phyloP scores from a whole-genome alignment of 2,888 invertebrate genomes.

The Dioctria linearis region DNA sequence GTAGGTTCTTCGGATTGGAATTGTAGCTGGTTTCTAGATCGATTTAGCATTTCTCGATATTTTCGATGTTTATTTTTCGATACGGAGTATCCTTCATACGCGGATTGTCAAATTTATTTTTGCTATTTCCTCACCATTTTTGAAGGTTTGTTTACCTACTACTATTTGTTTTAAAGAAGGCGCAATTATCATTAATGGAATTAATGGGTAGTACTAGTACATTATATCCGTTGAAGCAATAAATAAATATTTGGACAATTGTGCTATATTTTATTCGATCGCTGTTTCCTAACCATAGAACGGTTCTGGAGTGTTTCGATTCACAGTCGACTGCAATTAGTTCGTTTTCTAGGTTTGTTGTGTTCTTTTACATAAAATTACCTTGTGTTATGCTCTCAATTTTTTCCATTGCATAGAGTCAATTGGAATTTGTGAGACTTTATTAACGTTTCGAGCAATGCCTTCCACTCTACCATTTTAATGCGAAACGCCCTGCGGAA shows the following conservation, averaged over 20 bases:
- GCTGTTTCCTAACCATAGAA: conserved; percentile 59
- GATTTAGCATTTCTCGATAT: no score
- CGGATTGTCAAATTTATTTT: background rate
- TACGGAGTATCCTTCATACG: no score
- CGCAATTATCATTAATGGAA: no score
- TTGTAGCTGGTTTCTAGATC: no score
- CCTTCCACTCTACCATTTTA: conserved; percentile 66
- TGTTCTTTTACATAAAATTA: conserved; percentile 68
- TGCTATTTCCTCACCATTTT: conserved; percentile 1
- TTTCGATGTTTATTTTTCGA: no score
- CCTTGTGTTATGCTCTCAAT: conserved; percentile 68
- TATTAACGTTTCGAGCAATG: background rate
- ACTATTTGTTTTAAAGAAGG: background rate
- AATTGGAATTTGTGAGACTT: conserved; percentile 50
- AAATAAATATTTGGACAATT: background rate
- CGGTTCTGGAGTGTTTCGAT: conserved; percentile 66
- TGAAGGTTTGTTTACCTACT: background rate
- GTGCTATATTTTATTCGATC: conserved; percentile 60
- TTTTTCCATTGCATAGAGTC: conserved; percentile 66
- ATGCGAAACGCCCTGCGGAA: conserved; percentile 64
- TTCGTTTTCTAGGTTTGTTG: conserved; percentile 69
- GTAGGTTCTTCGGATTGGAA: no score
- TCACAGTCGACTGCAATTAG: conserved; percentile 60
- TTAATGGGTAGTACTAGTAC: background rate
- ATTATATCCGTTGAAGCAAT: no score